A percentile compares a stretch with the other conserved stretches of the same genome.
phyloP scores from a whole-genome alignment of 2,797 vertebrate genomes.

The Aeoliscus strigatus region DNA sequence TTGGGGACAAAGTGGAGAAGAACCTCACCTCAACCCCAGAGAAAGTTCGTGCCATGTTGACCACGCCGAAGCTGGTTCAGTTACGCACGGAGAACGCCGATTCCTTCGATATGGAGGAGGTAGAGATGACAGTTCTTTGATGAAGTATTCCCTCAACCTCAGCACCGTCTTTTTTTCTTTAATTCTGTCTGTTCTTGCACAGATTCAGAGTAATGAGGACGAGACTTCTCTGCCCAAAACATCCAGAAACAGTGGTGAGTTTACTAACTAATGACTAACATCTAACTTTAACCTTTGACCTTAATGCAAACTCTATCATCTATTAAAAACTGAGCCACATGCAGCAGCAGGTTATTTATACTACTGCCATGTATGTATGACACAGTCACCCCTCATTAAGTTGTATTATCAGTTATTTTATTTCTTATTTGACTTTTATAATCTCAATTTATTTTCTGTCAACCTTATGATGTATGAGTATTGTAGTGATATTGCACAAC shows the following conservation, averaged over 20 bases:
- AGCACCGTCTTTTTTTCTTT: background rate
- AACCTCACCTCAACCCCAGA: constrained; percentile 43
- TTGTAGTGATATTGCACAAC: background rate
- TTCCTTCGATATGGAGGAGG: constrained; percentile 98
- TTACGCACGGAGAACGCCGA: constrained; percentile 82
- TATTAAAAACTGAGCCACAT: background rate
- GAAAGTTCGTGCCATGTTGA: constrained; percentile 41
- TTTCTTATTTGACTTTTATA: too few relatives aligned
- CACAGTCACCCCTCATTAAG: too few relatives aligned
- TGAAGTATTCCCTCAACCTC: background rate
- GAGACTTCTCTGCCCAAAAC: constrained; percentile 63
- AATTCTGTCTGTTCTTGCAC: constrained; percentile 26
- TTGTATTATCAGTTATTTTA: too few relatives aligned
- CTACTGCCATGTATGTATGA: too few relatives aligned
- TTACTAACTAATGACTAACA: background rate
- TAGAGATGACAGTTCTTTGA: constrained; percentile 39
- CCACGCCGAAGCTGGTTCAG: constrained; percentile 74
- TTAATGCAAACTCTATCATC: background rate
- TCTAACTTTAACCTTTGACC: background rate
- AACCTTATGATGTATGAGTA: too few relatives aligned
- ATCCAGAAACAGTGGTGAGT: constrained; percentile 63
- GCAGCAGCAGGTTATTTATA: too few relatives aligned
- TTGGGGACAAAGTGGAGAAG: constrained; percentile 15
- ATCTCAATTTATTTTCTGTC: too few relatives aligned
- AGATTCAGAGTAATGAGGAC: constrained; percentile 93